These are phyloP conservation scores for Heteractis magnifica DNA, from an alignment of 92 coral and sea anemone genomes.

Conservation along the genomic window DNA sequence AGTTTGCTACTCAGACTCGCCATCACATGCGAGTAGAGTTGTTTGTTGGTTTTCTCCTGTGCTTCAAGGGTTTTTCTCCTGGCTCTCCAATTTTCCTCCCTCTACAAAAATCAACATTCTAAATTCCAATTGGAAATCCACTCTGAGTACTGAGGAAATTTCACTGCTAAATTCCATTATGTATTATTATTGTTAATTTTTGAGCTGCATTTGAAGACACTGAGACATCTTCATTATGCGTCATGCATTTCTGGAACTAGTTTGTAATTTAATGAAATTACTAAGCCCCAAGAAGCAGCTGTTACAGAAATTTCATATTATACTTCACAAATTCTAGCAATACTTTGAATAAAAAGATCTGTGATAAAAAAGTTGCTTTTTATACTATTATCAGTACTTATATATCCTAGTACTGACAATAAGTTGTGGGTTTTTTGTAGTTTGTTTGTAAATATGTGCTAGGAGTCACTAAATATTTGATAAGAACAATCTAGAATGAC, in stretches of 20 bases:
- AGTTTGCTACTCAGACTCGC: too few relatives aligned
- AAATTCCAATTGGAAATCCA: too few relatives aligned
- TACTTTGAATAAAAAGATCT: not conserved
- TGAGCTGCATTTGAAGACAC: not conserved
- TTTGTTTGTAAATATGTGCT: not conserved
- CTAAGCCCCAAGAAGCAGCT: not conserved
- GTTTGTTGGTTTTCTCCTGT: too few relatives aligned
- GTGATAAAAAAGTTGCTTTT: not conserved
- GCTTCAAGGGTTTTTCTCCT: too few relatives aligned
- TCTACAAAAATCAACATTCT: too few relatives aligned
- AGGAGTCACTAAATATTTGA: slow-evolving; percentile 26
- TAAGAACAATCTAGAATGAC: slow-evolving; percentile 13
- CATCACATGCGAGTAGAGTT: too few relatives aligned
- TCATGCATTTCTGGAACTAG: not conserved
- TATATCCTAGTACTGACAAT: not conserved
- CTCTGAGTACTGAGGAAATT: too few relatives aligned
- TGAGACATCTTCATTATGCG: not conserved
- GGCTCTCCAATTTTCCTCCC: too few relatives aligned
- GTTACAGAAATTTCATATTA: not conserved
- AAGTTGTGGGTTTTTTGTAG: slow-evolving; percentile 1
- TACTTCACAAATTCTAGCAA: not conserved
- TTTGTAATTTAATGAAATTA: not conserved
- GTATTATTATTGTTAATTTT: not conserved
- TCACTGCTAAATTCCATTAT: not conserved
- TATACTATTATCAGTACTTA: slow-evolving; percentile 1